Evolutionary conservation across 2,797 vertebrate genomes (phyloP), one percentile per base, ranked within the genome.

Genomic region (Ptychobarbus kaznakovi): DNA sequence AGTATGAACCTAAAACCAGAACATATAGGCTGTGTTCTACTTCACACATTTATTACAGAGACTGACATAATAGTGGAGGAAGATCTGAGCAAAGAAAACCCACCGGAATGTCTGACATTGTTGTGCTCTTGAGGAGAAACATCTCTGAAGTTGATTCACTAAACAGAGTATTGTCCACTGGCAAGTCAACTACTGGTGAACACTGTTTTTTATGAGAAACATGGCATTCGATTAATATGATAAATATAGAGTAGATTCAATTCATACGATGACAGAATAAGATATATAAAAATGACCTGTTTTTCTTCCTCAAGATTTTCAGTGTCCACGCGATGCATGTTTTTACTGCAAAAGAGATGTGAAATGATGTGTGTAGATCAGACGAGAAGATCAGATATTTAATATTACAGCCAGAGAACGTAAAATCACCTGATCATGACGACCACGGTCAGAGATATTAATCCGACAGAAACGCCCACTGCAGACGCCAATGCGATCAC

Each of bases 391-490:
- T 38, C 44, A 13, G 18, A 61, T 69, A 20, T 28, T 40, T 6
- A 35, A 0, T 13, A 15, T 38, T 38, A 38, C 6, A 16, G 9
- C 4, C 8, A 32, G 22, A 0, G 73, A 73, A 15, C 4, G 7
- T 28, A 42, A 9, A 40, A 51, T 84, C 35, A 91, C 95, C 95
- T 96, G 91, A 96, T 95, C 95, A 96, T 96, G 63, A 96, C 90
- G 66, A 94, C 92, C 89, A 95, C 94, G 0, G 95, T 96, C 42
- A 96, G 90, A 35, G 93, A 94, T 91, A 96, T 96, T 89, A 96
- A 94, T 12, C 91, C 94, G 9, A 94, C 92, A 80, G 95, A 95
- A 88, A 95, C 95, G 1, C 94, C 94, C 66, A 96, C 93, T 1
- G 95, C 95, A 61, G 95, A 95, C 0, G 93, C 95, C 90, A 96